Conservation (phyloP, 2,888 invertebrate species). For the Automeris io region DNA sequence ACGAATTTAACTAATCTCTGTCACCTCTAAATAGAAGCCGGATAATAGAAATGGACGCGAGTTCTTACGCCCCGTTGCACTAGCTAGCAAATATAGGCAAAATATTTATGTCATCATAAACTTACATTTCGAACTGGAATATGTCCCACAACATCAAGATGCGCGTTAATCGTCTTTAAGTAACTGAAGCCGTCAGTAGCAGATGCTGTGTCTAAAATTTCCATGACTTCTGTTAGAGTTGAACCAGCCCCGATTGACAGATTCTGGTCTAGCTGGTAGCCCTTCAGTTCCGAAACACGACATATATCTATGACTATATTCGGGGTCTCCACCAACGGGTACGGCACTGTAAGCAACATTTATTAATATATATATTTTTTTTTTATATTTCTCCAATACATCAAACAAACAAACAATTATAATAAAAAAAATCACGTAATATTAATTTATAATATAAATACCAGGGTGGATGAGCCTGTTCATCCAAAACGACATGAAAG, state of each 20-base stretch:
- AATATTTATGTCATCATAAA: slow-evolving; percentile 4
- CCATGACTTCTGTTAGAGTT: slow-evolving; percentile 69
- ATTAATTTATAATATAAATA: no score
- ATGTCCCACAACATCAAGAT: slow-evolving; percentile 81
- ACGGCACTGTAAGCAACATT: slow-evolving; percentile 37
- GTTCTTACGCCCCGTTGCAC: no score
- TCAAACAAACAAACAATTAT: background rate
- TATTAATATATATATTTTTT: background rate
- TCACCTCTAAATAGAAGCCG: no score
- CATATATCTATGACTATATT: slow-evolving; percentile 79
- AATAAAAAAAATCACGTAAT: no score
- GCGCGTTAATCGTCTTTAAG: slow-evolving; percentile 74
- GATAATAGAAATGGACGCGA: no score
- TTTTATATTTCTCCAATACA: background rate
- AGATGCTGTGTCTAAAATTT: slow-evolving; percentile 44
- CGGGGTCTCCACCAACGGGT: slow-evolving; percentile 42
- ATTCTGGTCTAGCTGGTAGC: slow-evolving; percentile 40
- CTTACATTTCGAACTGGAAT: slow-evolving; percentile 84
- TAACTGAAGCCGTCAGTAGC: slow-evolving; percentile 69
- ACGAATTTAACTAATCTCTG: no score
- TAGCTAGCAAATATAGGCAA: no score
- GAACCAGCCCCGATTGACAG: slow-evolving; percentile 75
- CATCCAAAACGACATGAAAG: no score
- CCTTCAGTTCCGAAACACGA: slow-evolving; percentile 73
- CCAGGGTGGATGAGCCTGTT: no score